Base-by-base conservation (phyloP, 2,888 invertebrate species). In the Erannis defoliaria region DNA sequence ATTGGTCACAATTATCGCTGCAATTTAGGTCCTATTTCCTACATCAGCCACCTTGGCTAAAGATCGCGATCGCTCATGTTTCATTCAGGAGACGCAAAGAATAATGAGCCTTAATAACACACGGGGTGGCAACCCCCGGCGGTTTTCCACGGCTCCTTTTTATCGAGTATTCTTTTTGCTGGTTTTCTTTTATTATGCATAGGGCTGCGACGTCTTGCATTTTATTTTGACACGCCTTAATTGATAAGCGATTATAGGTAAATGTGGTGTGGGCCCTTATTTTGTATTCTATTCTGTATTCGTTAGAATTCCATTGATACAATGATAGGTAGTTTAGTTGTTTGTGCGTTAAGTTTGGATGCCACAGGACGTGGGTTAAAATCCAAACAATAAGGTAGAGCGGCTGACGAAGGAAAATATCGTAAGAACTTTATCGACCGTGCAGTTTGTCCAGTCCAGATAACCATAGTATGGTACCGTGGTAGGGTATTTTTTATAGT, bases 21-120 rank as follows among this genome's bases (percentile, higher is more conserved):
- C 78, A 81, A 81, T 81, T 83, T 82, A 79, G 76, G 77, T 72
- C 74, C 78, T 72, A 84, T 84, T 86, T 86, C 76, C 82, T 70
- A 73, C 85, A 85, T 85, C 82, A 62, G 80, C 81, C 77, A 81
- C 80, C 80, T 80, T 74, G 68, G 74, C 68, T 68, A 69, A 75
- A 80, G 82, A 85, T 84, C 84, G 82, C 82, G 77, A 81, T 83
- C 85, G 73, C 81, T 88, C 88, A 89, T 89, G 82, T 82, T 84
- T 85, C 80, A 90, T 90, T 86, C 87, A 89, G 63, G 61, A 78
- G 76, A 61, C 71, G 76, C 74, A 75, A 66, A 78, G 80, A 80
- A 89, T 87, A 88, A 86, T 85, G 77, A 83, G 64, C 78, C 72
- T 72, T 88, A 88, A 89, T 86, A 78, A 65, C 62, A 71, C 64